Percentiles rank a stretch among this genome's conserved stretches.
Conservation (phyloP, 2,888 invertebrate genomes). For the Mylabris sibirica region DNA sequence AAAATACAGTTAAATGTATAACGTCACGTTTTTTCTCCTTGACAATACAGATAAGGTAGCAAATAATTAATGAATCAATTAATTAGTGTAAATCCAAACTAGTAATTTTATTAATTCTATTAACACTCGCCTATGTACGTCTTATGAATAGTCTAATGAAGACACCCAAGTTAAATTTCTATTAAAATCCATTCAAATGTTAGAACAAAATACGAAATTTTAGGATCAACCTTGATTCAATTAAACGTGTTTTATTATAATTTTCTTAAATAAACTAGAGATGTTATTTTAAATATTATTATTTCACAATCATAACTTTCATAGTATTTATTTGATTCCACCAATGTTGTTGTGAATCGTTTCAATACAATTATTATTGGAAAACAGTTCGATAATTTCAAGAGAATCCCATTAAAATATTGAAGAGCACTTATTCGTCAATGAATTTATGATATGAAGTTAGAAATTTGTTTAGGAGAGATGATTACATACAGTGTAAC, state of each 20-base stretch:
- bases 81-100: background rate
- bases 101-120: conserved; percentile 4
- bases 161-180: background rate
- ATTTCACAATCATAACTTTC: background rate
- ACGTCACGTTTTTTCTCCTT: background rate
- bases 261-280: background rate
- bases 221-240: background rate
- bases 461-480: background rate
- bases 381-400: background rate
- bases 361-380: no score
- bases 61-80: background rate
- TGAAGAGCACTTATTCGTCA: background rate
- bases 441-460: background rate
- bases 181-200: background rate
- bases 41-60: background rate
- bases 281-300: background rate
- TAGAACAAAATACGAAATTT: background rate
- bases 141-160: background rate
- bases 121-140: background rate
- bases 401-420: background rate
- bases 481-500: conserved; percentile 1
- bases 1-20: background rate
- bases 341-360: no score
- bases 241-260: background rate
- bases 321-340: background rate